phyloP scores from a whole-genome alignment of 1,140 invertebrate species.

The Agrilus planipennis region DNA sequence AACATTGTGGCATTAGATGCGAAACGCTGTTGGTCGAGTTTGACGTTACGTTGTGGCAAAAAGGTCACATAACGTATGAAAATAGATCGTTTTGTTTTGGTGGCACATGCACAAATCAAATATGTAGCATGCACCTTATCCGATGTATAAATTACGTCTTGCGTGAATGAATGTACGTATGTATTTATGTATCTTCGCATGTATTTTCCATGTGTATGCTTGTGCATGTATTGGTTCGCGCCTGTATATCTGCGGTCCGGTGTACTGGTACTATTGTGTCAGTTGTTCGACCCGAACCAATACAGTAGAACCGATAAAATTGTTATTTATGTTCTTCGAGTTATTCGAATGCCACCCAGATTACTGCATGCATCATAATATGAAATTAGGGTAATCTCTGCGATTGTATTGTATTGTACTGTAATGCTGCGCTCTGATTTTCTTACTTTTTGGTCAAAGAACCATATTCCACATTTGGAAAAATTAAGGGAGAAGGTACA shows the following conservation, averaged over 20 bases:
- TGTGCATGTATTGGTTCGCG: too few relatives aligned
- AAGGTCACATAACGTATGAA: too few relatives aligned
- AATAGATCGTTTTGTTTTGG: conserved; percentile 1
- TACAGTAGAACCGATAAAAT: conserved; percentile 12
- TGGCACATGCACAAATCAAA: conserved; percentile 13
- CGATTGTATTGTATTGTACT: conserved; percentile 13
- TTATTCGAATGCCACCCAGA: conserved; percentile 12
- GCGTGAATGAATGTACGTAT: conserved; percentile 9
- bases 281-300: conserved; percentile 13
- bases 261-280: conserved; percentile 13
- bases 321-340: conserved; percentile 12
- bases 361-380: conserved; percentile 14
- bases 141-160: conserved; percentile 17
- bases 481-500: too few relatives aligned
- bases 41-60: too few relatives aligned
- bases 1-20: too few relatives aligned
- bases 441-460: too few relatives aligned
- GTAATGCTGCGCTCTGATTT: conserved; percentile 11
- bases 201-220: too few relatives aligned
- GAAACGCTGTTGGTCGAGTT: too few relatives aligned
- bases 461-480: too few relatives aligned
- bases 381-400: conserved; percentile 15
- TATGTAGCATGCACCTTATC: conserved; percentile 15
- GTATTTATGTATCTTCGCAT: too few relatives aligned
- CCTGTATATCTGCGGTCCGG: too few relatives aligned